These are phyloP conservation scores for Synanceia verrucosa DNA, from an alignment of 2,797 vertebrate species.

Conservation along the genomic window DNA sequence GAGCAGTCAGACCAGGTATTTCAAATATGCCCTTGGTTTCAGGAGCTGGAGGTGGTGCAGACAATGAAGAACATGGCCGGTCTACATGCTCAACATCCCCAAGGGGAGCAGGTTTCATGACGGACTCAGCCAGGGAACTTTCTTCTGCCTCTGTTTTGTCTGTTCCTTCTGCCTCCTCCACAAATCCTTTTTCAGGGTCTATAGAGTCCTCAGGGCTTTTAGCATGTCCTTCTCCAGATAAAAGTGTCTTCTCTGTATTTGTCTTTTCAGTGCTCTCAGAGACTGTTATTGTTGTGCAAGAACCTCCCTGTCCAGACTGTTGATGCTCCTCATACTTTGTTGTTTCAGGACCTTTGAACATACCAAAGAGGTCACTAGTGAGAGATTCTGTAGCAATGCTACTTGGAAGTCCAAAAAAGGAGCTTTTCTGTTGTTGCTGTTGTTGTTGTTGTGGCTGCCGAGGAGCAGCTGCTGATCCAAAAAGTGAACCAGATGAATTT, in stretches of 20 bases:
- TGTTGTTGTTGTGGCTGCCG: slow-evolving; percentile 74
- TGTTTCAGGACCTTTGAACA: slow-evolving; percentile 86
- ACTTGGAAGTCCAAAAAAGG: slow-evolving; percentile 88
- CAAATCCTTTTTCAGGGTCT: slow-evolving; percentile 55
- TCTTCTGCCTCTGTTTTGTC: slow-evolving; percentile 57
- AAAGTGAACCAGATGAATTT: slow-evolving; percentile 80
- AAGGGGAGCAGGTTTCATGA: slow-evolving; percentile 6
- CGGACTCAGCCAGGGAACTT: slow-evolving; percentile 19
- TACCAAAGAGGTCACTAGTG: slow-evolving; percentile 87
- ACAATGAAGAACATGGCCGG: slow-evolving; percentile 3
- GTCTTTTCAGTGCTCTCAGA: slow-evolving; percentile 36
- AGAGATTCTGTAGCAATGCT: slow-evolving; percentile 84
- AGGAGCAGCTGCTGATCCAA: slow-evolving; percentile 77
- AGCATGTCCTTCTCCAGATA: slow-evolving; percentile 28
- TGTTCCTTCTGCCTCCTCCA: slow-evolving; percentile 57
- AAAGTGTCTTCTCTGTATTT: slow-evolving; percentile 28
- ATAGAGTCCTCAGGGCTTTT: slow-evolving; percentile 37
- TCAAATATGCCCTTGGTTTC: slow-evolving; percentile 81
- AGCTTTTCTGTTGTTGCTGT: slow-evolving; percentile 84
- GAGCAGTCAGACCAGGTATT: slow-evolving; percentile 76
- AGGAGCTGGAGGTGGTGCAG: slow-evolving; percentile 25
- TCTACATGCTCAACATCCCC: slow-evolving; percentile 3
- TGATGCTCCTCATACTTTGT: slow-evolving; percentile 68
- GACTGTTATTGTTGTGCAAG: slow-evolving; percentile 10
- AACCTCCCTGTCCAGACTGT: slow-evolving; percentile 38